Evolutionary conservation across 2,797 vertebrate species (phyloP), one percentile per base, ranked within the genome.

Genomic region (Lycodopsis pacificus): DNA sequence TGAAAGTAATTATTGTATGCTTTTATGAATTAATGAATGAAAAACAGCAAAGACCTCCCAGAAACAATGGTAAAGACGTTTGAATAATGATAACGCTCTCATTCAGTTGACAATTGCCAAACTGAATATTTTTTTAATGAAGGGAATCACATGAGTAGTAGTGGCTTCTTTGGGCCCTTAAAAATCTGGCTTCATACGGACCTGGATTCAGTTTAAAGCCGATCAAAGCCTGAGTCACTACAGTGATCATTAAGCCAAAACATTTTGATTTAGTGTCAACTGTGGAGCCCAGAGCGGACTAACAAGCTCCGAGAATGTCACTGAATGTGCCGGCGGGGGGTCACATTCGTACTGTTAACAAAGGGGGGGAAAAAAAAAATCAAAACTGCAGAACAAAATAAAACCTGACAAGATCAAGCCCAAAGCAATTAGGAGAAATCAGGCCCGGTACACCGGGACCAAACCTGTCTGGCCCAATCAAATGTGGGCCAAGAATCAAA

Each of bases 231-330:
- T 2, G 54, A 65, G 10, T 15, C 48, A 22, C 27, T 40, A 38
- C 32, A 15, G 22, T n/a, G 32, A 58, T 12, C 56, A 51, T 44
- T 8, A 36, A 58, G 34, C 30, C 53, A 73, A 64, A 38, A 54
- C 4, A 19, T 53, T 73, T 63, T 34, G 56, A 67, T 71, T 67
- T 71, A 40, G 36, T 38, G 62, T 66, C 62, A 32, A 58, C 70
- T 20, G 34, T 36, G 56, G 32, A 34, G n/a, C 48, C 54, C 34
- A 11, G 30, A 65, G 46, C 2, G 4, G 40, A 27, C 63, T 42
- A 77, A 81, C 57, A 57, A 72, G 64, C 68, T 67, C 63, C 22
- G 40, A 6, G 15, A 51, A 14, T 46, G 57, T 46, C 51, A 10
- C n/a, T 2, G 27, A 53, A 19, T 51, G 32, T 49, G 34, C 54